Percentiles rank a stretch among this genome's conserved stretches.
Conservation (phyloP, 2,113 vertebrate species). For the Zapornia atra region DNA sequence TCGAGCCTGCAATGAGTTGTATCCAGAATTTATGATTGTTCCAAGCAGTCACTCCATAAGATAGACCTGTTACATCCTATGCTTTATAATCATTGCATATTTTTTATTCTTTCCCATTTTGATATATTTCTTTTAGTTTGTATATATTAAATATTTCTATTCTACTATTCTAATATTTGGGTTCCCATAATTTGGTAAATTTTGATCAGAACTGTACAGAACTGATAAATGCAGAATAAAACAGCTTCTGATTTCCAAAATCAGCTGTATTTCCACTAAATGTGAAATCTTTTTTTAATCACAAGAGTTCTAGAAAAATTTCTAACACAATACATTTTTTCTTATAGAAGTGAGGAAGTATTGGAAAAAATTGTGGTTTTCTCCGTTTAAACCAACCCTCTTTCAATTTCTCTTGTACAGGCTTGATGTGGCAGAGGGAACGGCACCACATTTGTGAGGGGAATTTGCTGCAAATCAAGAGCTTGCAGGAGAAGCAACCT, state of each 20-base stretch:
- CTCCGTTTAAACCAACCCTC: neutral
- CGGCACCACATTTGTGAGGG: rapidly evolving
- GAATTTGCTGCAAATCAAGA: neutral
- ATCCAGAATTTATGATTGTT: neutral
- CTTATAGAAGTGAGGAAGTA: neutral
- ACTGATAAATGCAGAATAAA: neutral
- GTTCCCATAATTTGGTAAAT: neutral
- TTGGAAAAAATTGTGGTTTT: neutral
- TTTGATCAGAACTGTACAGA: neutral
- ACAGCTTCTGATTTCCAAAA: neutral
- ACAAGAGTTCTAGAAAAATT: neutral
- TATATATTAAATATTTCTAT: neutral
- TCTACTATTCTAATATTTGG: neutral
- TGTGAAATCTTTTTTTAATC: neutral
- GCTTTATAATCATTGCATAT: neutral
- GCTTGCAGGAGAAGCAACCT: neutral
- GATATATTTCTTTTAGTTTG: neutral
- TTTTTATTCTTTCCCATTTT: neutral
- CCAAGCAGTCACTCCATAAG: neutral
- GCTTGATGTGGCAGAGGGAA: neutral
- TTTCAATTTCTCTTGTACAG: neutral
- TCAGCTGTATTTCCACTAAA: neutral
- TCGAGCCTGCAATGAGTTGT: neutral
- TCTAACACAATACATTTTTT: neutral
- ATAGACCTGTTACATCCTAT: neutral